Evolutionary conservation across 35 echinoderm and acorn worm genomes (phyloP).

Genomic region (Apostichopus japonicus): DNA sequence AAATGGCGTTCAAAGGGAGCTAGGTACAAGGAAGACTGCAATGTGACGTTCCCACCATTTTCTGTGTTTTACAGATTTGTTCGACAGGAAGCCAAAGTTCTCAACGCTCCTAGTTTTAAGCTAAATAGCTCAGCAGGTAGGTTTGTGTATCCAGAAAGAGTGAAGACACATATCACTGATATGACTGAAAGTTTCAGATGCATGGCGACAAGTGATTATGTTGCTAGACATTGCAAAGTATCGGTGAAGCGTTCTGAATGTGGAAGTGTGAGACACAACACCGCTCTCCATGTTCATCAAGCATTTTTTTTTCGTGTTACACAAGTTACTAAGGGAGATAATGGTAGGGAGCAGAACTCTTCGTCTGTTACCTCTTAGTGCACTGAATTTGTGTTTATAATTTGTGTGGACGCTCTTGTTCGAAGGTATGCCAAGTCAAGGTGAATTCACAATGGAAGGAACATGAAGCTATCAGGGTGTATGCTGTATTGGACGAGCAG

Average conservation of each 20-base stretch:
- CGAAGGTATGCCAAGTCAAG: constrained; percentile 47
- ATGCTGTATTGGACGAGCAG: constrained; percentile 77
- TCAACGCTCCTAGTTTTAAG: too few species aligned
- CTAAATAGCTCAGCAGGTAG: too few species aligned
- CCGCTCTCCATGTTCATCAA: neutral
- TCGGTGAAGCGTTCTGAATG: constrained; percentile 27
- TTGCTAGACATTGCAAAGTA: constrained; percentile 51
- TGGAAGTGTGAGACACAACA: neutral
- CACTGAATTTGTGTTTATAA: constrained; percentile 44
- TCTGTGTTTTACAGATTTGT: too few species aligned
- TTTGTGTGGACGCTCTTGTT: constrained; percentile 34
- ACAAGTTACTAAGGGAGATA: neutral
- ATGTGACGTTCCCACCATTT: too few species aligned
- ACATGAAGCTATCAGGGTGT: constrained; percentile 34
- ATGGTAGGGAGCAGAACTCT: constrained; percentile 8
- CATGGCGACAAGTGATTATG: constrained; percentile 1
- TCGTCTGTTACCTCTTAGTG: constrained; percentile 18
- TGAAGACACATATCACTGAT: too few species aligned
- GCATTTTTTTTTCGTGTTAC: too few species aligned
- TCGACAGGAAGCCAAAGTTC: too few species aligned
- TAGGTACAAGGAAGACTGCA: too few species aligned
- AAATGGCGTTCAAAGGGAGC: too few species aligned
- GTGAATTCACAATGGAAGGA: constrained; percentile 28
- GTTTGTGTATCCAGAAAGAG: too few species aligned
- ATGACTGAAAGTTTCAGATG: constrained; percentile 21